Base-by-base conservation (phyloP, 2,888 invertebrate genomes). In the Melanophora roralis region DNA sequence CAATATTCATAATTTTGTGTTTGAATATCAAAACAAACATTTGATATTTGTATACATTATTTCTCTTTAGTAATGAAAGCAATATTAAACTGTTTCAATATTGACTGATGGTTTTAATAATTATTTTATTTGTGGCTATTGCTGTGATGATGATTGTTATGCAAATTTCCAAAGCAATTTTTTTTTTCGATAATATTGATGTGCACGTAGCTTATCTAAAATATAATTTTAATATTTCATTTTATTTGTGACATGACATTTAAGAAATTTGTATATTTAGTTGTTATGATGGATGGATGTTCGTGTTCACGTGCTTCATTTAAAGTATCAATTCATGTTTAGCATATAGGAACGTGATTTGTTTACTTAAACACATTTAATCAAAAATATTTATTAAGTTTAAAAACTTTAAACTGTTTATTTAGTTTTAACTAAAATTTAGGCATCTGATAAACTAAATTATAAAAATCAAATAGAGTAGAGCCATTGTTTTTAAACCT, bases 161-260 rank as follows among this genome's bases (percentile, higher is more conserved):
- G 21, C 40, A 38, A 59, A 34, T 34, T 62, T 12, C 7, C 7
- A 62, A 34, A 34, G 32, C 1, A 14, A 62, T 19, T 62, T 34
- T 27, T 16, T 43, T 43, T 43, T 43, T 14, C 8, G 7, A 21
- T 36, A 59, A 40, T 49, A 62, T 51, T 43, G 53, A 62, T 53
- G 43, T 62, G 43, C 53, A 72, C 72, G 53, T 62, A 53, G 6
- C 40, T 11, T 14, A 62, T 7, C 34, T 49, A 53, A 60, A 60
- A 43, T 21, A 36, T 1, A 45, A 57, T 47, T 45, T 51, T 7
- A 51, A 51, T 51, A 27, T 27, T 51, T 49, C 23, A 5, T 12
- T 14, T 68, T 47, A 68, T 40, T 32, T 40, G n/a, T 27, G 14
- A 47, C 3, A 6, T 27, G 23, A 1, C 7, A 45, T 34, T 43